Conservation (phyloP, 2,888 invertebrate species). For the Serrognathus titanus region DNA sequence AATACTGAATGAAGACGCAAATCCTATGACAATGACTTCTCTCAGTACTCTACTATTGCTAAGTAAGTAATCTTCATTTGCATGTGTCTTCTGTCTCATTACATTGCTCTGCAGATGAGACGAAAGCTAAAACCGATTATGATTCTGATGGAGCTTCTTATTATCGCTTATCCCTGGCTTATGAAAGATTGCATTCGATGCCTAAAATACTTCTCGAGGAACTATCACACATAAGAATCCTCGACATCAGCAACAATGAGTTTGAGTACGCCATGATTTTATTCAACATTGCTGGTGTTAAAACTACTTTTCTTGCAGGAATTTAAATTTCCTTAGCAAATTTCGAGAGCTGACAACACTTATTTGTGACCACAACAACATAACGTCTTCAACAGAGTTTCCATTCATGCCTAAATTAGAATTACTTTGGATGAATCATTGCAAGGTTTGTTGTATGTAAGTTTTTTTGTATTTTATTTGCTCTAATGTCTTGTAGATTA, state of each 20-base stretch:
- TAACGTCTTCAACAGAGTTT: conserved; percentile 65
- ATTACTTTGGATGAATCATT: conserved; percentile 73
- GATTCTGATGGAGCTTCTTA: conserved; percentile 51
- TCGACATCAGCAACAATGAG: conserved; percentile 72
- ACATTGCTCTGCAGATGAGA: conserved; percentile 21
- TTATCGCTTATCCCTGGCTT: conserved; percentile 61
- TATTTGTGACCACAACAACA: conserved; percentile 77
- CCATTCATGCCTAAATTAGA: conserved; percentile 70
- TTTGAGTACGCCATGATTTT: conserved; percentile 55
- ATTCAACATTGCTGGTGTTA: neutral
- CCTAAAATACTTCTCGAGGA: conserved; percentile 63
- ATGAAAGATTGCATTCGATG: conserved; percentile 63
- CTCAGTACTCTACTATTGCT: conserved; percentile 37
- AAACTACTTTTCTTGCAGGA: conserved; percentile 52
- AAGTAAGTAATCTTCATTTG: conserved; percentile 31
- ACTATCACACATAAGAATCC: conserved; percentile 60
- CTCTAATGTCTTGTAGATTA: conserved; percentile 47
- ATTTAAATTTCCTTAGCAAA: conserved; percentile 67
- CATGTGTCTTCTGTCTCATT: neutral
- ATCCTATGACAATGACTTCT: conserved; percentile 38
- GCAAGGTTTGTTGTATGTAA: conserved; percentile 52
- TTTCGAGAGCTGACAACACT: conserved; percentile 72
- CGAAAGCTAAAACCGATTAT: conserved; percentile 15
- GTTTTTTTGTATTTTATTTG: conserved; percentile 45
- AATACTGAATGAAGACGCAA: conserved; percentile 27